Conservation (phyloP, 2,888 invertebrate genomes). For the Ochlodes sylvanus region DNA sequence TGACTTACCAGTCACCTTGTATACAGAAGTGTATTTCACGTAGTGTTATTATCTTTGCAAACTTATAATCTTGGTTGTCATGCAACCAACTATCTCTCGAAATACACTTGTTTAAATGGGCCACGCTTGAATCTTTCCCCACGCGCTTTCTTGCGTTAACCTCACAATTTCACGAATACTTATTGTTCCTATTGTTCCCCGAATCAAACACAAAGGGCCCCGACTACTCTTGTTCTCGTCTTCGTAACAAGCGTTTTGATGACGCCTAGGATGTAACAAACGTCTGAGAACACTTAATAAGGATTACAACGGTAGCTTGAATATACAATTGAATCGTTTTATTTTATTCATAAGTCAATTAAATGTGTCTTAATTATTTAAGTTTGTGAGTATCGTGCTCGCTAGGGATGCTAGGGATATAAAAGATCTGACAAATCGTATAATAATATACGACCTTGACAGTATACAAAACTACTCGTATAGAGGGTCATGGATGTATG, state of each 20-base stretch:
- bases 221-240: conserved; percentile 10
- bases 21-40: too few species aligned
- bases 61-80: neutral
- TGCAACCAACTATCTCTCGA: neutral
- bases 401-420: too few species aligned
- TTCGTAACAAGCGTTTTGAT: conserved; percentile 15
- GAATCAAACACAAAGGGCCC: conserved; percentile 10
- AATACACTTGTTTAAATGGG: too few species aligned
- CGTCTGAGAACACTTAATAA: conserved; percentile 5
- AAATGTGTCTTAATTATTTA: neutral
- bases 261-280: conserved; percentile 12
- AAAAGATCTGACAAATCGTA: too few species aligned
- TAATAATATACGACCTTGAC: too few species aligned
- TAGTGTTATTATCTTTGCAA: too few species aligned
- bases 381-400: too few species aligned
- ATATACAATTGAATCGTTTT: conserved; percentile 6
- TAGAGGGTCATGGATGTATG: too few species aligned
- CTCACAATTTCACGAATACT: conserved; percentile 15
- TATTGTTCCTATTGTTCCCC: conserved; percentile 12
- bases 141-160: conserved; percentile 7
- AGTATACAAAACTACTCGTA: too few species aligned
- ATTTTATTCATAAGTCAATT: conserved; percentile 3
- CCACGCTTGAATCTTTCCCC: neutral
- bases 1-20: too few species aligned
- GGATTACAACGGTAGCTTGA: conserved; percentile 2